Evolutionary conservation across 2,113 vertebrate genomes (phyloP).

Genomic region (Ammodytes marinus): DNA sequence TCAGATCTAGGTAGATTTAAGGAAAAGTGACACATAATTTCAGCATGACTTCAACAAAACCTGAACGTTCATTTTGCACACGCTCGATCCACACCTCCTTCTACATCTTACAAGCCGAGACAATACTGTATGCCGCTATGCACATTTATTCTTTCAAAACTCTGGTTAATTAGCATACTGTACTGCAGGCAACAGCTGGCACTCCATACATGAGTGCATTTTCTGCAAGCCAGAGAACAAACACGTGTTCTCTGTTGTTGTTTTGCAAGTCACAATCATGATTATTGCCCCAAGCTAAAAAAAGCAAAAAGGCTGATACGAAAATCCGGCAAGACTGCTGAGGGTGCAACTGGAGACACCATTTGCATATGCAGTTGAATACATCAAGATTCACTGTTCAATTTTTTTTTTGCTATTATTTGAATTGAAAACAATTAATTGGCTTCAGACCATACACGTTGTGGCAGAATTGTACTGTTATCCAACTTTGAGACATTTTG

Average conservation of each 20-base stretch:
- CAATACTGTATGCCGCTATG: slow-evolving; percentile 43
- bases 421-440: slow-evolving; percentile 16
- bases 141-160: slow-evolving; percentile 55
- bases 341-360: slow-evolving; percentile 33
- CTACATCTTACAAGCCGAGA: slow-evolving; percentile 10
- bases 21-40: slow-evolving; percentile 12
- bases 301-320: slow-evolving; percentile 56
- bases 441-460: slow-evolving; percentile 11
- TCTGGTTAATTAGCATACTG: slow-evolving; percentile 71
- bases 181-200: slow-evolving; percentile 74
- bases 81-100: slow-evolving; percentile 4
- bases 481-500: background rate
- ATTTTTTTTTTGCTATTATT: slow-evolving; percentile 20
- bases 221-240: slow-evolving; percentile 66
- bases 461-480: background rate
- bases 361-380: slow-evolving; percentile 47
- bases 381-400: slow-evolving; percentile 24
- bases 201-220: slow-evolving; percentile 66
- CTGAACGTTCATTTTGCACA: slow-evolving; percentile 24
- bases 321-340: slow-evolving; percentile 37
- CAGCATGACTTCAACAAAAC: background rate
- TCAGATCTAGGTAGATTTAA: background rate
- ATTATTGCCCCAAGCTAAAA: slow-evolving; percentile 43
- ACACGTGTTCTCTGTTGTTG: slow-evolving; percentile 68
- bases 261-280: slow-evolving; percentile 69